Evolutionary conservation across 2,888 invertebrate species (phyloP), one percentile per base, ranked within the genome.

Genomic region (Leptura quadrifasciata): DNA sequence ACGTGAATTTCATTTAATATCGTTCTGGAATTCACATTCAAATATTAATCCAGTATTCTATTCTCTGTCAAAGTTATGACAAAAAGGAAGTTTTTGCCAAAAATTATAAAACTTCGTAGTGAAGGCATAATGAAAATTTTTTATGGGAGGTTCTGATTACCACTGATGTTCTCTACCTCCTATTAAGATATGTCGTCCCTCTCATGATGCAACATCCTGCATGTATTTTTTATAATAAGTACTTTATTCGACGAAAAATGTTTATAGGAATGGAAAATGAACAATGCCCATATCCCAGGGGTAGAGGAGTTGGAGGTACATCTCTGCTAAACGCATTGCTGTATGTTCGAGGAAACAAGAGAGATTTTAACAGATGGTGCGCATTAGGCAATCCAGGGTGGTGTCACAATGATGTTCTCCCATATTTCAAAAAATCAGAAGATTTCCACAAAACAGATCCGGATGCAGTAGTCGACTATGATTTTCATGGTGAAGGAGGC

Each of bases 321-420:
- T 89, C 90, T 64, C 84, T 89, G 3, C 85, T 91, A 2, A 91
- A 91, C 80, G 89, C 88, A 78, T 89, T 91, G 89, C 84, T 91
- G n/a, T 91, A 91, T 81, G 85, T 89, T 0, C 83, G 91, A 55
- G 91, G 91, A 0, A 88, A 89, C 80, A 83, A 85, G 18, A 79
- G 85, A 12, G 90, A 91, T 79, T 91, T 89, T 77, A 89, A 90
- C 77, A 75, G 79, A 1, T 91, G 91, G 91, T 90, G 87, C 12
- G 81, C 80, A 0, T 75, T 84, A 3, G 86, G 87, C 0, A 86
- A 85, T 72, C 78, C 71, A 0, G 85, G 86, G 4, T 87, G 91
- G 91, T 91, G 93, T 2, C 93, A 92, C 82, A 84, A 89, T 0
- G 92, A 93, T 0, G 91, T 88, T 4, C 85, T 91, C 12, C 91